Evolutionary conservation across 2,888 invertebrate genomes (phyloP), one percentile per base, ranked within the genome.

Genomic region (Sycophila texana): DNA sequence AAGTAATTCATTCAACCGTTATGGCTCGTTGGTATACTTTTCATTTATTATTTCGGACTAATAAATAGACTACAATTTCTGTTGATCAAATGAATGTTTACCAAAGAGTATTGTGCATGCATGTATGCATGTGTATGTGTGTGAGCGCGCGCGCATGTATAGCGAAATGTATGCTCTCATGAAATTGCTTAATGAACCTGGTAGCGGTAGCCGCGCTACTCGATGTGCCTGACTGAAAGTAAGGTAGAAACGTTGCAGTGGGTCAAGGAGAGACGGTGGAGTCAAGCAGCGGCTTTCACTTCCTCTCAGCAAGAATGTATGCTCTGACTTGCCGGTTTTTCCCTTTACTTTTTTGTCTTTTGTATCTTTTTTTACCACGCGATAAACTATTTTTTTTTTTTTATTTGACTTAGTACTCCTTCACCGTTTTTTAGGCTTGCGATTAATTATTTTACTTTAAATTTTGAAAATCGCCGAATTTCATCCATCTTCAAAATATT

Each of bases 201-300:
- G 84, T 83, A 71, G 67, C 85, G 86, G 86, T 86, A 85, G 30
- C 22, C 65, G 70, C 51, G 66, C 61, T 66, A 47, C 70, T 70
- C 47, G 74, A 20, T 39, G 61, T 22, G 58, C 67, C 86, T 87
- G 86, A 86, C 87, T 88, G 88, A 89, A 89, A 90, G 88, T 89
- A 90, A 90, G 89, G 89, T 89, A 89, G 89, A 89, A 89, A 89
- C 88, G 86, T 88, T 90, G 88, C 89, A 89, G 90, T 90, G 90
- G 89, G 90, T 90, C 89, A 90, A 90, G 90, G 90, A 90, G 90
- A 90, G 89, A 89, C 84, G 82, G 85, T 85, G 70, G 20, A 80
- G 77, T 74, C 73, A 30, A 73, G 67, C 70, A 61, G 85, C 83
- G 86, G 90, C 90, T 90, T 90, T 90, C 90, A 89, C 89, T 90